A percentile compares a stretch with the other conserved stretches of the same genome.
Conservation (phyloP, 2,113 vertebrate genomes). For the Chionodraco myersi region DNA sequence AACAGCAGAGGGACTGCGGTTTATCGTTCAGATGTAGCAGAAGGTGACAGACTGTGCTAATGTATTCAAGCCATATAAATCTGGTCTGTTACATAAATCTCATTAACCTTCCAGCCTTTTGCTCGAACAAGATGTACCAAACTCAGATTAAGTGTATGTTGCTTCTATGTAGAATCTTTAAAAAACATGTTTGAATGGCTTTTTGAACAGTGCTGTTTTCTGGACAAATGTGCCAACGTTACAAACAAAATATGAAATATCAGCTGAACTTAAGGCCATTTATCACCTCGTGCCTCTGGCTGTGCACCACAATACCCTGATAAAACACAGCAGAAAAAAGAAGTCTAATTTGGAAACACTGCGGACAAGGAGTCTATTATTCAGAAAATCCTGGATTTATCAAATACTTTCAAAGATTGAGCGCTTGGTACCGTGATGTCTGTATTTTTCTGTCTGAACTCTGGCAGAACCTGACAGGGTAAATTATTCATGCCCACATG, state of each 20-base stretch:
- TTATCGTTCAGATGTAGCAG: conserved; percentile 5
- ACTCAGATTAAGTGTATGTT: not conserved
- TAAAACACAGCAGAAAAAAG: not conserved
- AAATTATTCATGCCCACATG: conserved; percentile 48
- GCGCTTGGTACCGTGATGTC: conserved; percentile 32
- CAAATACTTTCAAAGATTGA: conserved; percentile 61
- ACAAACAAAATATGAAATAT: conserved; percentile 19
- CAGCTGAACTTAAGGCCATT: not conserved
- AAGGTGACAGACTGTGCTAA: conserved; percentile 38
- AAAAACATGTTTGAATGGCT: not conserved
- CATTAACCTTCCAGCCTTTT: conserved; percentile 1
- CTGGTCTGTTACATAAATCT: conserved; percentile 32
- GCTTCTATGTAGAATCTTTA: not conserved
- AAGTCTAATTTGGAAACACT: not conserved
- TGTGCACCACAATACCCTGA: conserved; percentile 6
- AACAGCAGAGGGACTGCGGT: conserved; percentile 14
- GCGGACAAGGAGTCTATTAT: conserved; percentile 58
- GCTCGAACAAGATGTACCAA: not conserved
- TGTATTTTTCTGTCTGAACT: conserved; percentile 46
- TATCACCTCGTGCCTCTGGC: conserved; percentile 3
- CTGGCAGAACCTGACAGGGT: conserved; percentile 26
- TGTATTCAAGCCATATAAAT: conserved; percentile 30
- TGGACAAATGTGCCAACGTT: not conserved
- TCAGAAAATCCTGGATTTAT: conserved; percentile 70
- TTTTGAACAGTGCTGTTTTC: not conserved